A percentile compares a stretch with the other conserved stretches of the same genome.
Conservation (phyloP, 1,140 invertebrate species). For the Luehdorfia chinensis region DNA sequence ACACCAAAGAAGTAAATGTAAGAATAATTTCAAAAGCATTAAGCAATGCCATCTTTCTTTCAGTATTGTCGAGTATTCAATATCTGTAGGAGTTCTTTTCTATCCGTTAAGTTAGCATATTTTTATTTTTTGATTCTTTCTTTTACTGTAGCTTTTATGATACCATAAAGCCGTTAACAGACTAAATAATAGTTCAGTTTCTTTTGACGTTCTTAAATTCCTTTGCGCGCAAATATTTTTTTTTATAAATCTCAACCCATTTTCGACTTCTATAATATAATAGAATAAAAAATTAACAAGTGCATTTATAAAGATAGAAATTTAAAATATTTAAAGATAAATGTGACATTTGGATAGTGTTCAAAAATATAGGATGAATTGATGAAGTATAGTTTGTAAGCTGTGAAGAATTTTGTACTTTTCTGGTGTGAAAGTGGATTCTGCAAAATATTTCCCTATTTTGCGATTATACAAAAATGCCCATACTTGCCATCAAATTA, state of each 20-base stretch:
- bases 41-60: slow-evolving; percentile 61
- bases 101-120: slow-evolving; percentile 31
- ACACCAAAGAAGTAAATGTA: slow-evolving; percentile 72
- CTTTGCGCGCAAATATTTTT: slow-evolving; percentile 16
- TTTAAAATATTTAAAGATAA: slow-evolving; percentile 65
- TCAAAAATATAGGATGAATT: slow-evolving; percentile 55
- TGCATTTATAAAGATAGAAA: slow-evolving; percentile 74
- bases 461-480: slow-evolving; percentile 4
- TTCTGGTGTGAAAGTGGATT: slow-evolving; percentile 60
- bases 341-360: slow-evolving; percentile 59
- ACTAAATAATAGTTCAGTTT: neutral
- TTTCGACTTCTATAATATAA: slow-evolving; percentile 39
- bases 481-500: slow-evolving; percentile 2
- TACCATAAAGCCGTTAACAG: neutral
- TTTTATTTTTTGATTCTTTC: slow-evolving; percentile 21
- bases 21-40: slow-evolving; percentile 52
- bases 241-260: slow-evolving; percentile 23
- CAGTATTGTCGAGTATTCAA: slow-evolving; percentile 70
- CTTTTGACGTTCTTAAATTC: slow-evolving; percentile 9
- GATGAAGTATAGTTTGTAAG: slow-evolving; percentile 50
- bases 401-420: slow-evolving; percentile 63
- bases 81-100: slow-evolving; percentile 43
- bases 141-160: slow-evolving; percentile 22
- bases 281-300: slow-evolving; percentile 62
- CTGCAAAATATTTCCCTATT: slow-evolving; percentile 24